These are phyloP conservation scores for Petrolisthes cinctipes DNA, from an alignment of 2,888 invertebrate genomes.

Conservation along the genomic window DNA sequence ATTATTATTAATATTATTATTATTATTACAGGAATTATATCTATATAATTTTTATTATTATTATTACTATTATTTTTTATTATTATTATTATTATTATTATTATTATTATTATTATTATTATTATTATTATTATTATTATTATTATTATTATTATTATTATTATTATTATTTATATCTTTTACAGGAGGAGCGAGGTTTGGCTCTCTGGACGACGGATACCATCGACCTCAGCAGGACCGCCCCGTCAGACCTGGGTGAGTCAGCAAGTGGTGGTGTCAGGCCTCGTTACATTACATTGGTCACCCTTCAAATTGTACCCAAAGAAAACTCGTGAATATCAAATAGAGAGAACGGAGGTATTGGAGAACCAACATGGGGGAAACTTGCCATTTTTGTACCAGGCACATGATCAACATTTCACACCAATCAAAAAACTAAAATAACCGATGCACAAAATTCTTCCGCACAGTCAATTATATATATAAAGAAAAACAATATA, in stretches of 20 bases:
- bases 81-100: conserved; percentile 14
- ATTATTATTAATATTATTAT: not conserved
- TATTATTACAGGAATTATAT: not conserved
- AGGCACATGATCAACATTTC: too few relatives aligned
- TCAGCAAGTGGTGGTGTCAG: not conserved
- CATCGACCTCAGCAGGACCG: conserved; percentile 58
- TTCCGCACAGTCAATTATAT: too few relatives aligned
- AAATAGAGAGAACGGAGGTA: not conserved
- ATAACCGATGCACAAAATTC: too few relatives aligned
- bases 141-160: not conserved
- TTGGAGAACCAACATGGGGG: too few relatives aligned
- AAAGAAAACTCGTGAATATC: not conserved
- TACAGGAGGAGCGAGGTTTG: conserved; percentile 58
- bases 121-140: conserved; percentile 5
- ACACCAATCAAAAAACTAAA: too few relatives aligned
- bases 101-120: conserved; percentile 19
- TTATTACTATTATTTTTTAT: conserved; percentile 26
- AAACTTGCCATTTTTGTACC: too few relatives aligned
- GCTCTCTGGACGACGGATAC: conserved; percentile 60
- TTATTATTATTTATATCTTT: not conserved
- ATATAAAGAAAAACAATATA: not conserved
- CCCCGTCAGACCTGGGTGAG: conserved; percentile 60
- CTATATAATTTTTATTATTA: conserved; percentile 10
- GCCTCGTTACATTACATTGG: too few relatives aligned
- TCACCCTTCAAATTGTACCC: too few relatives aligned